A percentile compares a stretch with the other conserved stretches of the same genome.
These are phyloP conservation scores for Trachelus stipa DNA, from an alignment of 2,888 invertebrate genomes.

Conservation along the genomic window DNA sequence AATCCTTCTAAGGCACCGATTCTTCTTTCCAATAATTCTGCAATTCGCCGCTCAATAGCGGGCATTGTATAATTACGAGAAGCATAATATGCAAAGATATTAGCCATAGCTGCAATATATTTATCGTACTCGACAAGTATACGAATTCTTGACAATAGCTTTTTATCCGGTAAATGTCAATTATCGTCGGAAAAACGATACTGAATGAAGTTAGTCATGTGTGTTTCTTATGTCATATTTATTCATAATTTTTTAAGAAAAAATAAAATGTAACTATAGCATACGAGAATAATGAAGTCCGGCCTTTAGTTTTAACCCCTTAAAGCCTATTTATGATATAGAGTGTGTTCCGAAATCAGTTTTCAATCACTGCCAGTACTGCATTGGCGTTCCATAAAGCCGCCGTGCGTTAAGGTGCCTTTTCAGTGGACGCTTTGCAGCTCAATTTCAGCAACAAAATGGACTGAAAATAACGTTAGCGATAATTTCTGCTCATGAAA, in stretches of 20 bases:
- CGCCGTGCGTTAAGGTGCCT: too few species aligned
- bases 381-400: too few species aligned
- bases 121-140: background rate
- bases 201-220: background rate
- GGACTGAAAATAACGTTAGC: too few species aligned
- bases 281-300: background rate
- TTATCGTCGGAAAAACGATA: background rate
- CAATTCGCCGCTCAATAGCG: slow-evolving; percentile 54
- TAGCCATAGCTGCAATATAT: slow-evolving; percentile 13
- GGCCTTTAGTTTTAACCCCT: too few species aligned
- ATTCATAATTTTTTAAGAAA: background rate
- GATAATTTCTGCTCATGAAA: too few species aligned
- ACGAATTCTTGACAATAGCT: background rate
- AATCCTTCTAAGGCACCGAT: slow-evolving; percentile 38
- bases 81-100: slow-evolving; percentile 19
- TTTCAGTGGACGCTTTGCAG: too few species aligned
- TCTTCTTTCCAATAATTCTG: slow-evolving; percentile 50
- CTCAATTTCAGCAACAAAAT: too few species aligned
- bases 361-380: too few species aligned
- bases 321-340: too few species aligned
- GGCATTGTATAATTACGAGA: slow-evolving; percentile 55
- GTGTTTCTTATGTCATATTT: background rate
- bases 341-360: too few species aligned
- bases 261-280: background rate
- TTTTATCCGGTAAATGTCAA: background rate